phyloP scores from a whole-genome alignment of 1,140 invertebrate species.

The Drosophila kohkoa region DNA sequence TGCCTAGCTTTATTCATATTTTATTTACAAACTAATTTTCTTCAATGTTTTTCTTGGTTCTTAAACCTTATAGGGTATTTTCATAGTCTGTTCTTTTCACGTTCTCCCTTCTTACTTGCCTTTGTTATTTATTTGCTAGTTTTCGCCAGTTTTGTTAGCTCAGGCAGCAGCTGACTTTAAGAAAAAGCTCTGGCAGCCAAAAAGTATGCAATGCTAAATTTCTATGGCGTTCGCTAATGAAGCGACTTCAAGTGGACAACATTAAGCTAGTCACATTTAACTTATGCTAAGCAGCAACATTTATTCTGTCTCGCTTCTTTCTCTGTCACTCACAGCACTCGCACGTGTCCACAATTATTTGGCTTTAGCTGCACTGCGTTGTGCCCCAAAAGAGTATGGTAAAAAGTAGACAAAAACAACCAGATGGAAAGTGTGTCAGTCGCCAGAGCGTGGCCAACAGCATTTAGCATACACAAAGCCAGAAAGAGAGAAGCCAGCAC shows the following conservation, averaged over 20 bases:
- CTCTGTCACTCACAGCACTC: conserved; percentile 14
- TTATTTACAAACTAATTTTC: no score
- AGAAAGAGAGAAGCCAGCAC: conserved; percentile 1
- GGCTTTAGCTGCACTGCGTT: conserved; percentile 60
- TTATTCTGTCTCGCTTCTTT: background rate
- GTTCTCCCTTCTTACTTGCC: background rate
- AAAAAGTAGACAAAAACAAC: conserved; percentile 2
- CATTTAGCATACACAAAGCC: conserved; percentile 35
- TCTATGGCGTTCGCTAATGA: conserved; percentile 69
- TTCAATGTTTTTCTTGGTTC: no score
- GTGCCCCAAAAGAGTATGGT: conserved; percentile 42
- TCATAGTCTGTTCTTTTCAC: background rate
- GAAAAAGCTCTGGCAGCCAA: conserved; percentile 22
- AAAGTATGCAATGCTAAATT: conserved; percentile 62
- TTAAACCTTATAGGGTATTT: background rate
- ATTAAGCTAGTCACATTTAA: conserved; percentile 24
- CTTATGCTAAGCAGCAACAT: conserved; percentile 20
- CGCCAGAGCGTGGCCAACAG: conserved; percentile 34
- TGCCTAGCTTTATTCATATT: no score
- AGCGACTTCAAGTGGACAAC: conserved; percentile 34
- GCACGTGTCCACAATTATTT: conserved; percentile 76
- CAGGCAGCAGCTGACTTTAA: conserved; percentile 51
- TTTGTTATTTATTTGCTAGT: conserved; percentile 14
- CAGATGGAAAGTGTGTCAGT: conserved; percentile 57
- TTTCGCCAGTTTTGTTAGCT: conserved; percentile 11